Evolutionary conservation across 1,140 invertebrate genomes (phyloP), one percentile per base, ranked within the genome.

Genomic region (Drosophila lini): DNA sequence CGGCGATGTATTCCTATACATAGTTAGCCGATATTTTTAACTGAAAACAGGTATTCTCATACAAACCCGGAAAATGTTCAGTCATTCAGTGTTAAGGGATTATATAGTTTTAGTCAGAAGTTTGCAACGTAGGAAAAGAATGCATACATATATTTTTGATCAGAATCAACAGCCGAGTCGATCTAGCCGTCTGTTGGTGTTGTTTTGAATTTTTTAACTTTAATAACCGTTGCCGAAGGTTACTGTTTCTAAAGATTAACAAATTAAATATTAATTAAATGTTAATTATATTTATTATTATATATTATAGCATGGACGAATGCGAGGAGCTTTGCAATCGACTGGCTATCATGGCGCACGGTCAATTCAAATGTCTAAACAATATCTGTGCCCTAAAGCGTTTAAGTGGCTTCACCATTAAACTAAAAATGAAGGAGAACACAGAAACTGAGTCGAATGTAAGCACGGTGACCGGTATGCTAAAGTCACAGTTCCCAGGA

Each of bases 291-390:
- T 15, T 38, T 19, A 47, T 28, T 28, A 28, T 28, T 28, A 28
- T 28, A 28, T 28, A 28, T 28, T 63, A 6, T 34, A 96, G 96
- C 78, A 97, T 98, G 97, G 97, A 97, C 92, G 97, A 98, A 93
- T 97, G 96, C 93, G 96, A 97, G 91, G 94, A 95, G 10, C 93
- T 97, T 3, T 97, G 96, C 79, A 93, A 94, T 44, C 93, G 96
- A 53, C 92, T 98, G 44, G 97, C 95, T 6, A 98, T 98, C 44
- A 97, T 98, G 96, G 95, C 96, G 0, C 94, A 94, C 60, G 97
- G 97, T 1, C 92, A 94, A 70, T 93, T 98, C 31, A 84, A 93
- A 64, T 93, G 92, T 59, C 76, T 93, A 1, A 93, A 93, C 16
- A 92, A 91, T 57, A 93, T 94, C 56, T 92, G 92, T 22, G 82